Base-by-base conservation (phyloP, 2,797 vertebrate species). In the Sebastes matsubarae region DNA sequence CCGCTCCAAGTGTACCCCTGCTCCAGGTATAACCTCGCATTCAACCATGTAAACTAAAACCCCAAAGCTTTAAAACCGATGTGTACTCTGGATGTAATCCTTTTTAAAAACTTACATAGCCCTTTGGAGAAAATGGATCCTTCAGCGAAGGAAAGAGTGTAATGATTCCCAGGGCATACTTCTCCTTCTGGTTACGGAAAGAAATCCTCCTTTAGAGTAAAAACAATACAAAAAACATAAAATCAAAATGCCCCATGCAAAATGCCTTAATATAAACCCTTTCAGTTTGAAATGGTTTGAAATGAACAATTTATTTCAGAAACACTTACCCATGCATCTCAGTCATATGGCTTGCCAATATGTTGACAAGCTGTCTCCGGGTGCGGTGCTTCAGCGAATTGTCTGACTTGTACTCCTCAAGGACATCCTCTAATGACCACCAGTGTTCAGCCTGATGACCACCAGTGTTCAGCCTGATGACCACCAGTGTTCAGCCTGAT, bases 41-140 rank as follows among this genome's bases (percentile, higher is more conserved):
- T 36, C 34, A 36, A 36, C 34, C 34, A 36, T 36, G 34, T 36
- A 36, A 36, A 12, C 34, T 36, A 36, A 36, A 36, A 36, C 34
- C 34, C 11, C 34, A 36, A 36, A 36, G 34, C 34, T 36, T 36
- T 36, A 36, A 12, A 36, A 36, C 34, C 11, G 34, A 12, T 36
- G 34, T 36, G 34, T 36, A 36, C 11, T 36, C 34, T 36, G 34
- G 34, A 36, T 36, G 34, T 36, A 36, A 36, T 36, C 34, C 34
- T 36, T 36, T 36, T 36, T 30, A 60, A 18, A 57, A 71, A 70
- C 64, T 72, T 78, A 84, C 86, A 82, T 86, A 84, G 68, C 81
- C 80, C 58, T 90, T 90, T 75, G 72, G 73, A 50, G 80, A 85
- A 81, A 81, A 50, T 5, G 80, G 84, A 85, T 87, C 82, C 75